Conservation (phyloP, 1,140 invertebrate genomes). For the Drosophila bocqueti region DNA sequence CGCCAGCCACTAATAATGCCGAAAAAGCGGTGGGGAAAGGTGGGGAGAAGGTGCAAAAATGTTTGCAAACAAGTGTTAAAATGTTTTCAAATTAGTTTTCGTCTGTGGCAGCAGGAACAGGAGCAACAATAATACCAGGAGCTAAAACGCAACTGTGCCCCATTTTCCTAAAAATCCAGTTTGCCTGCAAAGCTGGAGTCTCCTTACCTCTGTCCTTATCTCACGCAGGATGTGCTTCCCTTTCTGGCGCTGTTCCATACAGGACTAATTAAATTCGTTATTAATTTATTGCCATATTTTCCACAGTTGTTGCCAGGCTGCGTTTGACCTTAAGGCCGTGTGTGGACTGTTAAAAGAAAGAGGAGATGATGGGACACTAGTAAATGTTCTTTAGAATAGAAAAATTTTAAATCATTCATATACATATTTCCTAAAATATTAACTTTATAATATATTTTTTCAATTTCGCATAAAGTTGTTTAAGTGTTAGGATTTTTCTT, state of each 20-base stretch:
- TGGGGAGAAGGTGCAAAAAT: conserved; percentile 32
- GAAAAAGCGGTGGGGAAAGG: not conserved
- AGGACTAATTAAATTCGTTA: conserved; percentile 76
- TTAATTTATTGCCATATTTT: conserved; percentile 70
- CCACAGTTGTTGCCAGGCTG: conserved; percentile 26
- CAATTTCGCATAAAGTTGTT: not conserved
- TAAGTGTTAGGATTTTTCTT: not conserved
- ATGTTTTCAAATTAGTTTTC: conserved; percentile 82
- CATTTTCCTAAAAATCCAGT: conserved; percentile 48
- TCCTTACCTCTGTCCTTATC: conserved; percentile 4
- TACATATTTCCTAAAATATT: not conserved
- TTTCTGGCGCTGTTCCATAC: conserved; percentile 21
- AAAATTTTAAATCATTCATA: no score
- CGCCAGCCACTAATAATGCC: conserved; percentile 52
- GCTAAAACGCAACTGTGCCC: conserved; percentile 58
- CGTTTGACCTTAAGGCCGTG: conserved; percentile 4
- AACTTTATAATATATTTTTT: no score
- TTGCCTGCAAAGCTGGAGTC: conserved; percentile 31
- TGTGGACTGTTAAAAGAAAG: conserved; percentile 11
- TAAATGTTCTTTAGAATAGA: not conserved
- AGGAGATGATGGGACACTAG: not conserved
- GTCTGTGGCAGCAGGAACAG: conserved; percentile 39
- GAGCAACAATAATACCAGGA: conserved; percentile 20
- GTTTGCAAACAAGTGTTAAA: conserved; percentile 78
- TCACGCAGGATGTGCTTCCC: conserved; percentile 18